phyloP scores from a whole-genome alignment of 2,113 vertebrate genomes.

The Cnemophilus loriae region DNA sequence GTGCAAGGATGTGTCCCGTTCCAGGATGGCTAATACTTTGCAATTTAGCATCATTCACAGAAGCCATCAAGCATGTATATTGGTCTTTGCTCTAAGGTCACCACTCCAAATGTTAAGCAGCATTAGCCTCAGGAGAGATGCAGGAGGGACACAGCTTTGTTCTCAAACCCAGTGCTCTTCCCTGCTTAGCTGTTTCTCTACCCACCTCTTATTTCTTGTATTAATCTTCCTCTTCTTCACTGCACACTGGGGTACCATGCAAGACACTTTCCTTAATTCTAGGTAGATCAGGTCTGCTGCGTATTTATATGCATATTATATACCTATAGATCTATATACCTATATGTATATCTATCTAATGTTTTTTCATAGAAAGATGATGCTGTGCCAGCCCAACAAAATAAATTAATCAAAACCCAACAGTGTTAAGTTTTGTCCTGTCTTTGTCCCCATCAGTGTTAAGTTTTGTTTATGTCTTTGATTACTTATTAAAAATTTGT shows the following conservation, averaged over 20 bases:
- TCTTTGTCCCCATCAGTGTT: background rate
- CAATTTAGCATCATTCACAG: background rate
- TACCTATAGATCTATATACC: background rate
- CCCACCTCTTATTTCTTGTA: background rate
- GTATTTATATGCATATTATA: background rate
- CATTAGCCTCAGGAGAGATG: background rate
- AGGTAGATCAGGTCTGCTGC: background rate
- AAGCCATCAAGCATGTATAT: background rate
- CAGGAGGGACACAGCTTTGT: fast-evolving
- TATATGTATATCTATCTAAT: no score
- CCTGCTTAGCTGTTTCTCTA: background rate
- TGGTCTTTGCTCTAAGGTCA: background rate
- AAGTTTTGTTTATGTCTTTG: background rate
- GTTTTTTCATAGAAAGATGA: background rate
- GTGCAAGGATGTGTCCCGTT: background rate
- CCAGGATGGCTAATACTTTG: background rate
- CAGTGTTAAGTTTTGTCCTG: background rate
- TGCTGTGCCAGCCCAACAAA: background rate
- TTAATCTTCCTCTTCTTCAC: background rate
- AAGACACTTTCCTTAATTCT: background rate
- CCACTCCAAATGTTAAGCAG: background rate
- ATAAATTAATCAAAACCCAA: background rate
- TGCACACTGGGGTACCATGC: background rate
- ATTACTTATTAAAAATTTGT: background rate
- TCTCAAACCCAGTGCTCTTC: background rate